A percentile compares a stretch with the other conserved stretches of the same genome.
Evolutionary conservation across 2,797 vertebrate species (phyloP).

Genomic region (Saxicola maurus): DNA sequence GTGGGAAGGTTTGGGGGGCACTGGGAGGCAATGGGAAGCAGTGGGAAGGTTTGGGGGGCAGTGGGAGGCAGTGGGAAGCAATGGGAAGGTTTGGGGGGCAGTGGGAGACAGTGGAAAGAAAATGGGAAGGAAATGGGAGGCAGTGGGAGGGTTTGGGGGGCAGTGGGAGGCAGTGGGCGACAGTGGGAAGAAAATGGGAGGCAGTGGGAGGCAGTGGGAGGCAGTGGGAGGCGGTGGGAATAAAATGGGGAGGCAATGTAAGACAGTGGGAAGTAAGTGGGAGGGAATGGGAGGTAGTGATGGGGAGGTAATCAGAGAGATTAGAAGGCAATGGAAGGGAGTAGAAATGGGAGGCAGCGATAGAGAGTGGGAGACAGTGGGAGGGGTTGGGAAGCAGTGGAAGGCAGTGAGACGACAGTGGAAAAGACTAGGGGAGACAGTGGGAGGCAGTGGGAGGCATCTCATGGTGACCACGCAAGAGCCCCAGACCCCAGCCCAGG

Average conservation of each 20-base stretch:
- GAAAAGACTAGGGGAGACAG: too few species aligned
- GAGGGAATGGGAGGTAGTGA: not conserved
- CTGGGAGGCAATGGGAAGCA: not conserved
- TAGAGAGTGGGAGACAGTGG: not conserved
- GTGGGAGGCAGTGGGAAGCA: too few species aligned
- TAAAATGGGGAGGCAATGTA: not conserved
- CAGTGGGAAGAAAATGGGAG: too few species aligned
- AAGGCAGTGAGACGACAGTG: not conserved
- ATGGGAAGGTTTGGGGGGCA: too few species aligned
- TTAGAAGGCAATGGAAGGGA: not conserved
- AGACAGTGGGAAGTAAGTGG: too few species aligned
- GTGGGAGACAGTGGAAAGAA: too few species aligned
- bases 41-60: too few species aligned
- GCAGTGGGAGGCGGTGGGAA: not conserved
- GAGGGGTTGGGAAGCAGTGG: not conserved
- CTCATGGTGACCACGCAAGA: not conserved
- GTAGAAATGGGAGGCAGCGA: not conserved
- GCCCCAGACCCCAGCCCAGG: accelerated
- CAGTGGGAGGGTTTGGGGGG: not conserved
- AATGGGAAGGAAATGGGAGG: not conserved
- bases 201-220: not conserved
- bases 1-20: not conserved
- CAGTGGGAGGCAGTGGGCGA: not conserved
- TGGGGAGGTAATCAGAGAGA: not conserved
- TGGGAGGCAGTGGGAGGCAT: too few species aligned